phyloP scores from a whole-genome alignment of 2,797 vertebrate genomes.

The Hephaestus fuliginosus region DNA sequence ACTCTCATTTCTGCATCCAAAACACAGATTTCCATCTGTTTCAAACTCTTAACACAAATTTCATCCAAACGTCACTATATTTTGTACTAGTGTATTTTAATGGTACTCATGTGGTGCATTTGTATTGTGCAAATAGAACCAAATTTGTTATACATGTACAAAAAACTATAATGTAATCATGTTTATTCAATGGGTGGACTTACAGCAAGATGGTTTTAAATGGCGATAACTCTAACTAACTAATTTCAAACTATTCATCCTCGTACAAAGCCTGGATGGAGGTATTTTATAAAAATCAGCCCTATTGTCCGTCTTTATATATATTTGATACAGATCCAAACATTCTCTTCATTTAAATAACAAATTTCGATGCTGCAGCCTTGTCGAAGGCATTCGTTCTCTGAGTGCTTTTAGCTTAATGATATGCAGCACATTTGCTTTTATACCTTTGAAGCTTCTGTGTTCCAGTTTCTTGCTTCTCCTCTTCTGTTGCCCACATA shows the following conservation, averaged over 20 bases:
- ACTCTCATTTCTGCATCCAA: too few species aligned
- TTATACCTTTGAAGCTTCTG: constrained; percentile 37
- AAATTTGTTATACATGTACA: not conserved
- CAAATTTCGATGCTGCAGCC: not conserved
- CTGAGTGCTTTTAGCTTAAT: constrained; percentile 42
- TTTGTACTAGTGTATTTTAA: not conserved
- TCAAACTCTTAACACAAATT: not conserved
- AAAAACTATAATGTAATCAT: not conserved
- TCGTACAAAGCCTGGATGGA: not conserved
- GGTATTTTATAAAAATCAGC: constrained; percentile 7
- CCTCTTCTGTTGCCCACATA: not conserved
- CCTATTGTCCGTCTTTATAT: not conserved
- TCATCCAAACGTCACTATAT: not conserved
- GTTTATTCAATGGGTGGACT: not conserved
- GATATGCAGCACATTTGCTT: constrained; percentile 38
- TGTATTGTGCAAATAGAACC: not conserved
- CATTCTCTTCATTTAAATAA: constrained; percentile 12
- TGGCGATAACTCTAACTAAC: not conserved
- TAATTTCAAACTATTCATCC: not conserved
- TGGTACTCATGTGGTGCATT: not conserved
- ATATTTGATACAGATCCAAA: not conserved
- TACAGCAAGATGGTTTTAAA: constrained; percentile 1
- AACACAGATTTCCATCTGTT: not conserved
- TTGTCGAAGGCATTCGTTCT: constrained; percentile 8
- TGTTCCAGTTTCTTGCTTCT: constrained; percentile 9